Conservation (phyloP, 2,888 invertebrate species). For the Aspidiotus rigidus region DNA sequence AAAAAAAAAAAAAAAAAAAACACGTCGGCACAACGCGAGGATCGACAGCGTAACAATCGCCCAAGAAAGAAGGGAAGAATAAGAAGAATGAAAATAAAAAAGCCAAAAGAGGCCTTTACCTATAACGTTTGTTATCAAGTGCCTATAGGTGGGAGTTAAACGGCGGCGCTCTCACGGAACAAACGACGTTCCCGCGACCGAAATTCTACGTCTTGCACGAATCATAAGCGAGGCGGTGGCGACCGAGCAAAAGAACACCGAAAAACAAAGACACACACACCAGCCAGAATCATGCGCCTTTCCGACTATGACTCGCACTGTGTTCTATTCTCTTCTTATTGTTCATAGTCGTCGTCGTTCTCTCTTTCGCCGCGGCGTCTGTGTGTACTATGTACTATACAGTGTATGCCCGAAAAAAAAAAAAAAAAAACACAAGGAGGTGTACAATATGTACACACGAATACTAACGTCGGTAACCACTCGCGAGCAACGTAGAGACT, state of each 20-base stretch:
- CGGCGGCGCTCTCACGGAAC: constrained; percentile 27
- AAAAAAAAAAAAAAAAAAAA: too few species aligned
- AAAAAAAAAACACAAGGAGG: too few species aligned
- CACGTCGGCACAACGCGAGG: constrained; percentile 17
- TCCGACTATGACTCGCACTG: constrained; percentile 12
- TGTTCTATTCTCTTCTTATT: constrained; percentile 18
- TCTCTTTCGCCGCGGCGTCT: background rate
- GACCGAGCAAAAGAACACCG: constrained; percentile 14
- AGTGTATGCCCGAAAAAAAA: background rate
- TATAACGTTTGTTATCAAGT: constrained; percentile 26
- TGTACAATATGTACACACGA: too few species aligned
- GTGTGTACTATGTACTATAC: constrained; percentile 2
- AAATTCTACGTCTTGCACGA: constrained; percentile 31
- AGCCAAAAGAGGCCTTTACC: constrained; percentile 19
- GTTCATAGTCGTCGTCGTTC: constrained; percentile 1
- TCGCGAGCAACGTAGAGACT: too few species aligned
- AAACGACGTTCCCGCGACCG: constrained; percentile 25
- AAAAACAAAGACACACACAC: constrained; percentile 26
- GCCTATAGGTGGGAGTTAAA: constrained; percentile 20
- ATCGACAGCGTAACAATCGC: constrained; percentile 18
- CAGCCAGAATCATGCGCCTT: constrained; percentile 26
- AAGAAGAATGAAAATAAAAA: constrained; percentile 10
- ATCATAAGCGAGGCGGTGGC: constrained; percentile 29
- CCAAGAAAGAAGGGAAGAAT: background rate
- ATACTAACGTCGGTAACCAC: too few species aligned